Evolutionary conservation across 1,140 invertebrate genomes (phyloP), one percentile per base, ranked within the genome.

Genomic region (Bombus waltoni): DNA sequence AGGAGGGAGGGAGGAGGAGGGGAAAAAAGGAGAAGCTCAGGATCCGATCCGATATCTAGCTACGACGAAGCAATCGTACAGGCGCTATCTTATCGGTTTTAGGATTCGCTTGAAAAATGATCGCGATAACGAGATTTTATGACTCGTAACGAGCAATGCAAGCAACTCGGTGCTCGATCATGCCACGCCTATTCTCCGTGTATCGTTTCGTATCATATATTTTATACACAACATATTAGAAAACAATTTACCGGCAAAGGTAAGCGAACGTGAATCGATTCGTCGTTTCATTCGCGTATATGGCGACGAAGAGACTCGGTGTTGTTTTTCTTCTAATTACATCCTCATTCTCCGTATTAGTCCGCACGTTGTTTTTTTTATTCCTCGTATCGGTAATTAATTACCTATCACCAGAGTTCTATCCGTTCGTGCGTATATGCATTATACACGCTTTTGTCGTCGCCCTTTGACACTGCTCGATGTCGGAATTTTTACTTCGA

Each of bases 1-100:
- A 32, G 32, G 32, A 32, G 32, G 32, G 32, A 32, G 32, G 32
- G 32, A 32, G 32, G 32, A 32, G 32, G 32, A 32, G 32, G 32
- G 18, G 6, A 6, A 22, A 53, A 22, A 22, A 22, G 0, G 25
- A 57, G 15, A 66, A 66, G 40, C 8, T 18, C 35, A 42, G 53
- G 70, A 57, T 44, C 72, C n/a, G 70, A 83, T 80, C 59, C 8
- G 40, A 62, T n/a, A n/a, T 62, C 47, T 53, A 53, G 13, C 53
- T 65, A 59, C 35, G 38, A 44, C 40, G 38, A 80, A 25, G 75
- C 25, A 65, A 90, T 87, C 75, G 62, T 87, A 81, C 38, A 44
- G 25, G 8, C 57, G 32, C 15, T 91, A 91, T 91, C 89, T 91
- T 90, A 91, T 91, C 89, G 40, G 80, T 38, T 28, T 76, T 28